Base-by-base conservation (phyloP, 2,888 invertebrate genomes). In the Macrostomum cliftonense region DNA sequence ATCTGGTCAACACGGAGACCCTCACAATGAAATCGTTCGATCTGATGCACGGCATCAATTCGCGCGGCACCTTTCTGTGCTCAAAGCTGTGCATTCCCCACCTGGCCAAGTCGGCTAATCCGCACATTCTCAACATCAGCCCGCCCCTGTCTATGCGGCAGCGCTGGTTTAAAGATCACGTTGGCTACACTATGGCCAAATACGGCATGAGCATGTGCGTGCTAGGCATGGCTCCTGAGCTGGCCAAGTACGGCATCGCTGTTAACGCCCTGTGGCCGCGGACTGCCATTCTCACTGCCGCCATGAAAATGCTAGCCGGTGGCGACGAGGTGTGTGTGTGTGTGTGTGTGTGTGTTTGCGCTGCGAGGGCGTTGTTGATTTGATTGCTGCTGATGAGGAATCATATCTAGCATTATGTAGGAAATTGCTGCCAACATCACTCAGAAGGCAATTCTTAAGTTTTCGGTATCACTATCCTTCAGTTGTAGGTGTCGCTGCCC, bases 151-250 rank as follows among this genome's bases (percentile, higher is more conserved):
- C 81, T 66, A 77, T 95, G 80, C 77, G 78, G 57, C 78, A 86
- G 0, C 74, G 78, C 58, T 95, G 95, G 95, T 89, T 95, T 67
- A 77, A 78, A 46, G 76, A 81, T 56, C 84, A 91, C 61, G 14
- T 62, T 43, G 93, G 91, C 1, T 95, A 97, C 71, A 91, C 93
- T 1, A 93, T 93, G 81, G 87, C 95, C 2, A 95, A 95, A 67
- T 95, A 88, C 68, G 93, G 91, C 19, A 93, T 93, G 93, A 89
- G 89, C 0, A 85, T 95, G 87, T 93, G 91, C 69, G 89, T 84
- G 1, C 74, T 95, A 13, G 93, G 95, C 14, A 89, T 93, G 87
- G 78, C 88, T n/a, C 83, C 82, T 55, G 95, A 95, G 73, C 83
- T 91, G 62, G 79, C 77, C 60, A 75, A 77, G 0, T 77, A 77